Evolutionary conservation across 1,140 invertebrate genomes (phyloP).

Genomic region (Drosophila hydei): DNA sequence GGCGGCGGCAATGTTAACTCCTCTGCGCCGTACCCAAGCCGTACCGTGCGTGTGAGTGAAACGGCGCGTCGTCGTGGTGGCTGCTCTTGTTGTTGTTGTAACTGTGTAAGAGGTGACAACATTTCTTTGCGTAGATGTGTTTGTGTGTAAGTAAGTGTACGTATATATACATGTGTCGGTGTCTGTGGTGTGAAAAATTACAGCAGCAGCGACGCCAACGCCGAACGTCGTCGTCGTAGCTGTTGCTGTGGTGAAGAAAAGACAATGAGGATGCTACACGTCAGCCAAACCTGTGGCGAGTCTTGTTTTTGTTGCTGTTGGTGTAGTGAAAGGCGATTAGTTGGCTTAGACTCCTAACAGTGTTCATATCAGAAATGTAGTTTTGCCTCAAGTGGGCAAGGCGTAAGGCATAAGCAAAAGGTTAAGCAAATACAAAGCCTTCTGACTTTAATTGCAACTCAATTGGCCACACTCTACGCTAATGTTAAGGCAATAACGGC

Average conservation of each 20-base stretch:
- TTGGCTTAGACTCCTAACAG: neutral
- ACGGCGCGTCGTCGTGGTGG: conserved; percentile 27
- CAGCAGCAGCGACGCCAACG: conserved; percentile 64
- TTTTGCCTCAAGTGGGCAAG: conserved; percentile 17
- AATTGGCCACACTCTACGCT: neutral
- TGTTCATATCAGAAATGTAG: conserved; percentile 10
- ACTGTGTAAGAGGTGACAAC: conserved; percentile 66
- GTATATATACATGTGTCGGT: neutral
- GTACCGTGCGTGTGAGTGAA: conserved; percentile 43
- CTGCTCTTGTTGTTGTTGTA: conserved; percentile 5
- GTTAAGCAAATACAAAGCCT: conserved; percentile 1
- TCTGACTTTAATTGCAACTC: neutral
- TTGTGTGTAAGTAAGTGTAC: neutral
- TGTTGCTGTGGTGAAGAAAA: conserved; percentile 52
- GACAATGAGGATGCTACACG: conserved; percentile 54
- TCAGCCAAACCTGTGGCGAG: conserved; percentile 7
- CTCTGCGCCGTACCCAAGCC: conserved; percentile 10
- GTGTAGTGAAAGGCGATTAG: conserved; percentile 57
- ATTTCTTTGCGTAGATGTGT: conserved; percentile 53
- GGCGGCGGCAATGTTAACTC: conserved; percentile 61
- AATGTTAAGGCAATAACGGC: neutral
- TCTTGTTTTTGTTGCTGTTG: neutral
- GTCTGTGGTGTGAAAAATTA: conserved; percentile 76
- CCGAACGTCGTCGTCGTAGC: conserved; percentile 19
- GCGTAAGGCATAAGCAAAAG: conserved; percentile 7